Conservation (phyloP, 2,888 invertebrate species). For the Cheilosia variabilis region DNA sequence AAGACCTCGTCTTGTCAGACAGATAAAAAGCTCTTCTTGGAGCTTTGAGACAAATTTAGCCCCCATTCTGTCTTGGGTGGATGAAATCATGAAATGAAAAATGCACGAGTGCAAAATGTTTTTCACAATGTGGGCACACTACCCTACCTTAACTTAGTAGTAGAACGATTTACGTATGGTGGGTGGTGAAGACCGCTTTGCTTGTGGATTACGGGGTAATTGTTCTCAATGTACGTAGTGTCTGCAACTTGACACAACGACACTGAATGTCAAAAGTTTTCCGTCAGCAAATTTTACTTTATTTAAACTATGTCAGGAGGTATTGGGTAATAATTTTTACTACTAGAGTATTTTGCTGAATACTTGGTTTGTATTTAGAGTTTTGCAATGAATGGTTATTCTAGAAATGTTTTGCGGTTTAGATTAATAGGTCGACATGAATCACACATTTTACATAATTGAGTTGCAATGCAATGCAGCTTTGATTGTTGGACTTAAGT, state of each 20-base stretch:
- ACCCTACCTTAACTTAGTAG: conserved; percentile 30
- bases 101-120: conserved; percentile 15
- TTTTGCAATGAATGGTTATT: neutral
- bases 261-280: conserved; percentile 42
- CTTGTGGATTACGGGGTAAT: conserved; percentile 18
- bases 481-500: neutral
- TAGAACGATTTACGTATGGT: neutral
- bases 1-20: conserved; percentile 29
- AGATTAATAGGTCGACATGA: conserved; percentile 22
- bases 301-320: conserved; percentile 30
- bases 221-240: conserved; percentile 25
- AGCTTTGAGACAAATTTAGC: conserved; percentile 14
- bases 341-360: conserved; percentile 21
- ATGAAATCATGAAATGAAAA: neutral
- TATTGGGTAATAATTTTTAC: conserved; percentile 26
- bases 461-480: neutral
- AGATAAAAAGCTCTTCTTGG: conserved; percentile 15
- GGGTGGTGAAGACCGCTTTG: neutral
- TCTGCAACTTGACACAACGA: conserved; percentile 6
- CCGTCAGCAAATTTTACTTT: conserved; percentile 40
- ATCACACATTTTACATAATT: neutral
- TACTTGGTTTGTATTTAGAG: neutral
- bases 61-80: conserved; percentile 5
- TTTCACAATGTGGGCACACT: conserved; percentile 3
- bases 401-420: conserved; percentile 1